phyloP scores from a whole-genome alignment of 2,888 invertebrate species.

The Dryobotodes eremita region DNA sequence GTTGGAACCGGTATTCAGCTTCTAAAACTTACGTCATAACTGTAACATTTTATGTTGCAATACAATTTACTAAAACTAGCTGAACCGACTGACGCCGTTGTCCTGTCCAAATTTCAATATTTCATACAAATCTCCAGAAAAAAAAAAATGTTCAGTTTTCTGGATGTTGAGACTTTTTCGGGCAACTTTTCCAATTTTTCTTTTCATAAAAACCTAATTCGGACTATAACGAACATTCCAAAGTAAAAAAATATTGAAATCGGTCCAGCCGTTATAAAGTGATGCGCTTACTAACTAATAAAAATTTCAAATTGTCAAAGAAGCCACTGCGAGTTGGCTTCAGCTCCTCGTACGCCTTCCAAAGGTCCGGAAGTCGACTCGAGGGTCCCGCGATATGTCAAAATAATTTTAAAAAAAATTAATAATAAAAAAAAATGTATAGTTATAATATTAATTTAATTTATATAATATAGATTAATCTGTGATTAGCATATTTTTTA shows the following conservation, averaged over 20 bases:
- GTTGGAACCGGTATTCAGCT: conserved; percentile 29
- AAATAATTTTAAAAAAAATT: too few species aligned
- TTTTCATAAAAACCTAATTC: neutral
- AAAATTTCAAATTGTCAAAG: too few species aligned
- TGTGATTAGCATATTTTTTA: conserved; percentile 12
- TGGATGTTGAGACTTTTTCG: neutral
- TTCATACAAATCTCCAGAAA: neutral
- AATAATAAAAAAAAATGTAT: too few species aligned
- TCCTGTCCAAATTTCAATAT: neutral
- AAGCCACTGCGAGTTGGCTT: too few species aligned
- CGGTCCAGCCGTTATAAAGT: neutral
- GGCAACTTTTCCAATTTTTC: neutral
- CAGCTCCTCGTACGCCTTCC: too few species aligned
- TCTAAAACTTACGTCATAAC: conserved; percentile 33
- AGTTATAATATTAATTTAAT: neutral
- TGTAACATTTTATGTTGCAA: conserved; percentile 8
- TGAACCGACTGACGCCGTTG: neutral
- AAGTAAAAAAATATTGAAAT: neutral
- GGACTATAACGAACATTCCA: neutral
- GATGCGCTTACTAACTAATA: neutral
- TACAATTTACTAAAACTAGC: neutral
- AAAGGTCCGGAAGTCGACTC: too few species aligned
- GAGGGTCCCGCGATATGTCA: too few species aligned
- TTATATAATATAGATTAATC: neutral
- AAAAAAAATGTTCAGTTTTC: neutral